phyloP scores from a whole-genome alignment of 53 echinoderm and acorn worm genomes.

The Paracentrotus lividus region DNA sequence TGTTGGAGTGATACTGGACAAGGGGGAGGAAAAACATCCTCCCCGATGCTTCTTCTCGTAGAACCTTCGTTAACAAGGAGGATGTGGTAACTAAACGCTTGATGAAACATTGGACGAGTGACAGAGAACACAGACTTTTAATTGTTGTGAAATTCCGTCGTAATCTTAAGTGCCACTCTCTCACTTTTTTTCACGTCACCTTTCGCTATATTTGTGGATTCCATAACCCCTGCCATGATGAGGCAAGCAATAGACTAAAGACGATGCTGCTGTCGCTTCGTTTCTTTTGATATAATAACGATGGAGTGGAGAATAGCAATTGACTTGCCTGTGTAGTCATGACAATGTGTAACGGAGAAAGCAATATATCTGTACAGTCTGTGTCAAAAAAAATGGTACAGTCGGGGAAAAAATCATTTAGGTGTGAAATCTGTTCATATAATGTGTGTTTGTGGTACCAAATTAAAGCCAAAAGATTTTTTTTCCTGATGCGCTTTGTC shows the following conservation, averaged over 20 bases:
- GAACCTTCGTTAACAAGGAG: neutral
- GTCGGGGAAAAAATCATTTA: too few species aligned
- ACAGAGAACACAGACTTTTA: slow-evolving; percentile 1
- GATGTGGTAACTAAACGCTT: neutral
- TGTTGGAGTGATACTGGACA: neutral
- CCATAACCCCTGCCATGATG: neutral
- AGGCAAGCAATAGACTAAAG: neutral
- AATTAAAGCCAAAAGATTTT: too few species aligned
- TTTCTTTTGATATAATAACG: neutral
- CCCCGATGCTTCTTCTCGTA: neutral
- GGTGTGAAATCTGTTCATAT: too few species aligned
- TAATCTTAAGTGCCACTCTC: slow-evolving; percentile 53
- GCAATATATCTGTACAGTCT: neutral
- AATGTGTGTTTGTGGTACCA: too few species aligned
- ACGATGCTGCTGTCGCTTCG: slow-evolving; percentile 1
- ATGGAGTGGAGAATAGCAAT: neutral
- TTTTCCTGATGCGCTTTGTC: too few species aligned
- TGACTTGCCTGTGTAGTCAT: slow-evolving; percentile 16
- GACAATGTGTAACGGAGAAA: neutral
- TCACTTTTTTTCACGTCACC: slow-evolving; percentile 29
- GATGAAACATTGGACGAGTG: neutral
- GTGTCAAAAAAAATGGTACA: too few species aligned
- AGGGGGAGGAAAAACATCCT: neutral
- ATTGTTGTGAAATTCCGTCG: slow-evolving; percentile 59
- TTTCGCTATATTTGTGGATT: slow-evolving; percentile 18